Conservation (phyloP, 2,888 invertebrate genomes). For the Synergus gifuensis region DNA sequence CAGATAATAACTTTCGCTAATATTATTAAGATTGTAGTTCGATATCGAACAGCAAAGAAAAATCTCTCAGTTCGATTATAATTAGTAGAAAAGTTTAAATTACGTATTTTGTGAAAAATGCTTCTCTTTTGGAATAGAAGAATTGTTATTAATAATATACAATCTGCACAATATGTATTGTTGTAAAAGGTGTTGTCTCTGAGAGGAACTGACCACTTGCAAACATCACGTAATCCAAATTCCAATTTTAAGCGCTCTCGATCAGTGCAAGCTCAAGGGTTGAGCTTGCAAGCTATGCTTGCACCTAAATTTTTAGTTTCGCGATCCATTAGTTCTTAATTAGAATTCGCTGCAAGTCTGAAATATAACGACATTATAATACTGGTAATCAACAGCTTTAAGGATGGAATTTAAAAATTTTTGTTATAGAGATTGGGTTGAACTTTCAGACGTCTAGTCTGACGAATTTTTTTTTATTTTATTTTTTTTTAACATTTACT, state of each 20-base stretch:
- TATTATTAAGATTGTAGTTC: background rate
- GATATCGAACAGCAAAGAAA: background rate
- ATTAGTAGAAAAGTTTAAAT: background rate
- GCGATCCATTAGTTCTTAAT: constrained; percentile 29
- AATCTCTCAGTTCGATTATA: background rate
- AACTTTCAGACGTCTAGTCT: no score
- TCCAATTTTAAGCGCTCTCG: constrained; percentile 1
- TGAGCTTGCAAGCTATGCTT: constrained; percentile 13
- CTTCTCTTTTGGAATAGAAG: background rate
- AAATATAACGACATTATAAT: background rate
- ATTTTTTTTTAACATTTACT: no score
- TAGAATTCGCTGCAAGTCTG: constrained; percentile 1
- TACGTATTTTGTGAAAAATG: background rate
- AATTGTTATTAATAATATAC: background rate
- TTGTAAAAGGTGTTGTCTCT: background rate
- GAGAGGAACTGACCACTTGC: background rate
- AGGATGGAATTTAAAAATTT: background rate
- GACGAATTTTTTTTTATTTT: no score
- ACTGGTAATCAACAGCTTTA: background rate
- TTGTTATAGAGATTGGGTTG: background rate
- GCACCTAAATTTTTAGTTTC: background rate
- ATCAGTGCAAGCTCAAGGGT: constrained; percentile 1
- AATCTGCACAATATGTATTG: background rate
- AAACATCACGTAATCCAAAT: constrained; percentile 4
- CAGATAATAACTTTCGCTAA: background rate